Conservation (phyloP, 2,888 invertebrate species). For the Autographa pulchrina region DNA sequence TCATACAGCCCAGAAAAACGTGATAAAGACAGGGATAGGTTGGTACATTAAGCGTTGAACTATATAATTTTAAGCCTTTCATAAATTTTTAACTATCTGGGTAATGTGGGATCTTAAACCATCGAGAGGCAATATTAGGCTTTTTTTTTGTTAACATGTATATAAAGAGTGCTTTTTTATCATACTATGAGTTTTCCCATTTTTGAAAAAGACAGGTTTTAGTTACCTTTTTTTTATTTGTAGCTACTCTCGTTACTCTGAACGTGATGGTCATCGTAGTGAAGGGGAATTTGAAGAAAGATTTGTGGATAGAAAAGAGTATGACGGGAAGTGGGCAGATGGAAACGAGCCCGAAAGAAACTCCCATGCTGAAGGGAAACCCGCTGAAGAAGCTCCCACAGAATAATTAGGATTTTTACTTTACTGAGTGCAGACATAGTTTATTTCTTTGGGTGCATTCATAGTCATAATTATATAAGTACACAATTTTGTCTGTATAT, state of each 20-base stretch:
- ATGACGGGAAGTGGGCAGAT: constrained; percentile 91
- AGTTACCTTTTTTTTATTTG: constrained; percentile 24
- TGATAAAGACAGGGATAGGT: constrained; percentile 88
- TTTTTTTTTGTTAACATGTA: neutral
- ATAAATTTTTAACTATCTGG: neutral
- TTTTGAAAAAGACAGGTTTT: neutral
- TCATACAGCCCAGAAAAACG: constrained; percentile 86
- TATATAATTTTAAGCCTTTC: neutral
- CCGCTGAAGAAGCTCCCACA: constrained; percentile 78
- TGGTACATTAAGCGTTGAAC: constrained; percentile 22
- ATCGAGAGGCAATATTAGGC: neutral
- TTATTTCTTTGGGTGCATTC: neutral
- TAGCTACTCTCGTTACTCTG: constrained; percentile 85
- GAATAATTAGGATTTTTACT: constrained; percentile 64
- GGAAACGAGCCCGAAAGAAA: constrained; percentile 86
- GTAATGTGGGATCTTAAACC: neutral
- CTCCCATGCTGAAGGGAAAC: constrained; percentile 76
- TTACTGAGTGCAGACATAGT: neutral
- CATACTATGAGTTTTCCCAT: neutral
- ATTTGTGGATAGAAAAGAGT: constrained; percentile 90
- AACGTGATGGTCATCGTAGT: constrained; percentile 85
- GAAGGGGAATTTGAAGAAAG: constrained; percentile 88
- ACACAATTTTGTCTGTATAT: neutral
- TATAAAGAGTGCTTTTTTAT: neutral
- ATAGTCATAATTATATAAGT: constrained; percentile 4